Evolutionary conservation across 1,140 invertebrate species (phyloP).

Genomic region (Papilio machaon): DNA sequence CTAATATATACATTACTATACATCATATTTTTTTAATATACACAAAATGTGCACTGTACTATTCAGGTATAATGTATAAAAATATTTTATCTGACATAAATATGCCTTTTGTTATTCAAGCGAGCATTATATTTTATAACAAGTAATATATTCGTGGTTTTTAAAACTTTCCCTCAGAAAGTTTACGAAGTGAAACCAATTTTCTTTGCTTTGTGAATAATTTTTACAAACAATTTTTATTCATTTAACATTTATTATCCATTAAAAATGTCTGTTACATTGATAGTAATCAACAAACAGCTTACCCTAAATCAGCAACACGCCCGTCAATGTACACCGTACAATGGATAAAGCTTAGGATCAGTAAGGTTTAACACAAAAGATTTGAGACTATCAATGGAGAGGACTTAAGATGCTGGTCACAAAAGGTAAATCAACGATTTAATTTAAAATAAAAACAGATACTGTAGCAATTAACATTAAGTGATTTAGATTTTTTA

Average conservation of each 20-base stretch:
- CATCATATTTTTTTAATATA: too few species aligned
- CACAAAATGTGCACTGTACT: too few species aligned
- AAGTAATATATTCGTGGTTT: not conserved
- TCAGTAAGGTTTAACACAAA: not conserved
- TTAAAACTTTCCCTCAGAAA: slow-evolving; percentile 6
- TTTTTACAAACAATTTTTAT: not conserved
- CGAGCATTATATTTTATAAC: not conserved
- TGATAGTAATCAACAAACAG: not conserved
- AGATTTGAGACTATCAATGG: not conserved
- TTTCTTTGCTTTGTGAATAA: not conserved
- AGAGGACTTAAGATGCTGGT: not conserved
- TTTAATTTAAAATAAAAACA: not conserved
- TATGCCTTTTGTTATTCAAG: not conserved
- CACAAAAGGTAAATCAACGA: not conserved
- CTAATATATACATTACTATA: too few species aligned
- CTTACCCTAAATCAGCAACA: not conserved
- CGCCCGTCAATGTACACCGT: not conserved
- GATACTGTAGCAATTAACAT: too few species aligned
- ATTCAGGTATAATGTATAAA: too few species aligned
- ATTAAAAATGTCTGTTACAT: not conserved
- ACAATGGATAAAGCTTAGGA: not conserved
- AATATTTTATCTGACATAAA: too few species aligned
- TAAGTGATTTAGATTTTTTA: too few species aligned
- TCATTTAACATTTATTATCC: not conserved
- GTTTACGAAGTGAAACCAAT: slow-evolving; percentile 3